Evolutionary conservation across 2,113 vertebrate species (phyloP).

Genomic region (Polypterus senegalus): DNA sequence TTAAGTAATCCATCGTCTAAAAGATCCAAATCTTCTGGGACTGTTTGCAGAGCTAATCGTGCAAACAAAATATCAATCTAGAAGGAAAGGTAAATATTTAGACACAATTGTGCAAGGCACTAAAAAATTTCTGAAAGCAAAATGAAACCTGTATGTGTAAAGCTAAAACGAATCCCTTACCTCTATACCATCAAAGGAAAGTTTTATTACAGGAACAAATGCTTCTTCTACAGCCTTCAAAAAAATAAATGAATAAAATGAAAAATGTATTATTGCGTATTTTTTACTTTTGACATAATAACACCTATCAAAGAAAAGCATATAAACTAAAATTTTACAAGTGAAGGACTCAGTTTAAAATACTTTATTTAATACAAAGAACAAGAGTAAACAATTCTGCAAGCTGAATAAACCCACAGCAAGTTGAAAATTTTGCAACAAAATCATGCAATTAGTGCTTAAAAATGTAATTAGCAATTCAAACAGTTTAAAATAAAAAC

Average conservation of each 20-base stretch:
- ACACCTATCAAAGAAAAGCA: too few species aligned
- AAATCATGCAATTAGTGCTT: too few species aligned
- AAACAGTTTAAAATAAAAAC: too few species aligned
- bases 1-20: constrained; percentile 68
- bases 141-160: background rate
- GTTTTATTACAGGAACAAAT: constrained; percentile 81
- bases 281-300: too few species aligned
- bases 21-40: constrained; percentile 74
- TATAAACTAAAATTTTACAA: background rate
- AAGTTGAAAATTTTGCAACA: background rate
- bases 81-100: constrained; percentile 12
- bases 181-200: constrained; percentile 80
- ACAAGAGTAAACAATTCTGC: background rate
- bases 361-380: background rate
- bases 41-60: constrained; percentile 67
- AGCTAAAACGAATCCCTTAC: constrained; percentile 35
- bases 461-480: too few species aligned
- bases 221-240: constrained; percentile 73
- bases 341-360: background rate
- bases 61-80: constrained; percentile 90
- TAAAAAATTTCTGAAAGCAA: background rate
- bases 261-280: too few species aligned
- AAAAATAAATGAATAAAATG: constrained; percentile 8
- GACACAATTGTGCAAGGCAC: background rate
- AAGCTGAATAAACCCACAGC: background rate